phyloP scores from a whole-genome alignment of 2,113 vertebrate species.

The Buteo buteo region DNA sequence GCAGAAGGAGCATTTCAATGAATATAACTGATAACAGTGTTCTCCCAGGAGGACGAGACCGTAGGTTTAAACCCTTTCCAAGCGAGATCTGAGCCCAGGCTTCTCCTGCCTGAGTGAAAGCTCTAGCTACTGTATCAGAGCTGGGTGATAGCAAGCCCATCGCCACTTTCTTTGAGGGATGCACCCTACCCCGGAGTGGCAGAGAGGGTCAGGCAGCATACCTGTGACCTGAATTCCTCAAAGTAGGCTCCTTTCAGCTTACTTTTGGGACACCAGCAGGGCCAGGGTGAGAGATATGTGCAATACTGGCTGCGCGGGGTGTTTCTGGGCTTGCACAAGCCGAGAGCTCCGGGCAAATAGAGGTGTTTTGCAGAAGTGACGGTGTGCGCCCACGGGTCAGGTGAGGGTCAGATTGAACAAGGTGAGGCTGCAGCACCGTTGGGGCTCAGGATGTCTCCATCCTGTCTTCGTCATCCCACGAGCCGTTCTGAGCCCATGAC shows the following conservation, averaged over 20 bases:
- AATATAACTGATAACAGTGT: background rate
- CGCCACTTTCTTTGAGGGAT: background rate
- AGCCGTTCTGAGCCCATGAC: background rate
- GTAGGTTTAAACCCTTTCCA: background rate
- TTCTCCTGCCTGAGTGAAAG: background rate
- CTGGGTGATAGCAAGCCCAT: background rate
- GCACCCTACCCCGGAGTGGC: background rate
- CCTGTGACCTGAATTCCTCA: background rate
- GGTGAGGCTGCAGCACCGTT: background rate
- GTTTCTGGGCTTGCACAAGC: background rate
- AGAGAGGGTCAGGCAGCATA: background rate
- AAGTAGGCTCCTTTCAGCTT: background rate
- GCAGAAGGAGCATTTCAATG: background rate
- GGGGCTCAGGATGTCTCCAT: background rate
- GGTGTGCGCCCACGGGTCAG: fast-evolving
- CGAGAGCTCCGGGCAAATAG: background rate
- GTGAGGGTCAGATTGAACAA: background rate
- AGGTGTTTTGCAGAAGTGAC: background rate
- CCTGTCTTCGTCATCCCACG: background rate
- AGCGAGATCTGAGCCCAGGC: background rate
- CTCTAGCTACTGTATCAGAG: background rate
- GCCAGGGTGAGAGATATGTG: background rate
- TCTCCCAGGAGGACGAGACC: background rate
- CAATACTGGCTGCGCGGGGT: background rate
- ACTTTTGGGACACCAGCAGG: background rate